Percentiles rank a stretch among this genome's conserved stretches.
phyloP scores from a whole-genome alignment of 2,113 vertebrate genomes.

The Erythrolamprus reginae region DNA sequence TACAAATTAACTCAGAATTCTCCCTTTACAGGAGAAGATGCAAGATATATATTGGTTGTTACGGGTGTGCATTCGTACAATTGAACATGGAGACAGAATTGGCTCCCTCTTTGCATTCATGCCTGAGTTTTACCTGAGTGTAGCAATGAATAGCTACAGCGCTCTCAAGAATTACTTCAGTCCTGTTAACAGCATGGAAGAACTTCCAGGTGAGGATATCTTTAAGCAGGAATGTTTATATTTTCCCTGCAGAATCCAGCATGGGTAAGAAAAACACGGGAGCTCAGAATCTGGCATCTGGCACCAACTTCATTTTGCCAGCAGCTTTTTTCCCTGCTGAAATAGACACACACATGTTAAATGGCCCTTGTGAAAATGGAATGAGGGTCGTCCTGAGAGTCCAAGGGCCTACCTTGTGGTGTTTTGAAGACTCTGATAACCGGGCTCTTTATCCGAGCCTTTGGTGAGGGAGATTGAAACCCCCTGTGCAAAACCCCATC shows the following conservation, averaged over 20 bases:
- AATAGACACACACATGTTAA: background rate
- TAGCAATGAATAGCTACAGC: conserved; percentile 97
- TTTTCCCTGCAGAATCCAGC: background rate
- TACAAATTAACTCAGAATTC: background rate
- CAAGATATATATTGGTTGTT: conserved; percentile 94
- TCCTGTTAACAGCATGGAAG: conserved; percentile 91
- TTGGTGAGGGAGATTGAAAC: background rate
- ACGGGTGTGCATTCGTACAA: conserved; percentile 85
- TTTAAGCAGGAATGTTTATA: background rate
- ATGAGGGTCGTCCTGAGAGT: background rate
- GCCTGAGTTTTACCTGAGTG: conserved; percentile 96
- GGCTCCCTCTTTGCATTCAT: conserved; percentile 88
- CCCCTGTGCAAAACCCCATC: background rate
- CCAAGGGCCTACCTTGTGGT: background rate
- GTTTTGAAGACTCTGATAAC: background rate
- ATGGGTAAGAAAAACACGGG: background rate
- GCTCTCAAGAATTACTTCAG: conserved; percentile 98
- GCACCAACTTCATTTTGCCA: background rate
- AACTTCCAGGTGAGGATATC: conserved; percentile 81
- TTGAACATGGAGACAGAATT: conserved; percentile 85
- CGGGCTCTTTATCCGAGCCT: background rate
- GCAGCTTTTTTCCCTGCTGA: background rate
- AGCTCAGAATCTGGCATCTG: background rate
- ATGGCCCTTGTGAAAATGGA: background rate
- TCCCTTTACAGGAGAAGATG: conserved; percentile 88